Evolutionary conservation across 2,888 invertebrate genomes (phyloP), one percentile per base, ranked within the genome.

Genomic region (Conus canariensis): DNA sequence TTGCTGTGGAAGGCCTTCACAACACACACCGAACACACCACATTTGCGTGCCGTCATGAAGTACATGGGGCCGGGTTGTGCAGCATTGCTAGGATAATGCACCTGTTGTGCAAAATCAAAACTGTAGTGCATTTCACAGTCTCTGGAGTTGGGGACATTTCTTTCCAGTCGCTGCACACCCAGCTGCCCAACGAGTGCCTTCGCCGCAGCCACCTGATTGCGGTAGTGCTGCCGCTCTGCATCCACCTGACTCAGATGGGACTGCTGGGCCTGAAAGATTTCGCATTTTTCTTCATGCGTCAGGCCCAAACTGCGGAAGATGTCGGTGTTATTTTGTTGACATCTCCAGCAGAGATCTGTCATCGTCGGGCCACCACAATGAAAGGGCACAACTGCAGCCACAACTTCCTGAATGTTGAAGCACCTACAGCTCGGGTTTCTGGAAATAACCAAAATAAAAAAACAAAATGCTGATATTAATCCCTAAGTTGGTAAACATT

Each of bases 41-140:
- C 93, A 93, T 87, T 93, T 93, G 80, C 94, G 90, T 8, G 93
- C 93, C 4, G 92, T 92, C 58, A 91, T 90, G 83, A 94, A 94
- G 70, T 91, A 93, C 0, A 94, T 88, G 58, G 93, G 93, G 22
- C 94, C 93, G n/a, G 93, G 93, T 90, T 94, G 30, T 93, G 91
- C 90, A n/a, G 93, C 92, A 86, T 94, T 91, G 58, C 90, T 92
- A 0, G 93, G 93, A 80, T 91, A 93, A 77, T 92, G 91, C 14
- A 93, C 90, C 83, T 93, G 93, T 80, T 93, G 93, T 25, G 93
- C 92, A 92, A 91, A 93, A 70, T 93, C 93, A 91, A 93, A 93
- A n/a, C 88, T 89, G 70, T 93, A 93, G 74, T 93, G 93, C 82
- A 89, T 82, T 0, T n/a, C 56, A 8, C 85, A 30, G 4, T 90